These are phyloP conservation scores for Eupithecia dodoneata DNA, from an alignment of 2,888 invertebrate species.

Conservation along the genomic window DNA sequence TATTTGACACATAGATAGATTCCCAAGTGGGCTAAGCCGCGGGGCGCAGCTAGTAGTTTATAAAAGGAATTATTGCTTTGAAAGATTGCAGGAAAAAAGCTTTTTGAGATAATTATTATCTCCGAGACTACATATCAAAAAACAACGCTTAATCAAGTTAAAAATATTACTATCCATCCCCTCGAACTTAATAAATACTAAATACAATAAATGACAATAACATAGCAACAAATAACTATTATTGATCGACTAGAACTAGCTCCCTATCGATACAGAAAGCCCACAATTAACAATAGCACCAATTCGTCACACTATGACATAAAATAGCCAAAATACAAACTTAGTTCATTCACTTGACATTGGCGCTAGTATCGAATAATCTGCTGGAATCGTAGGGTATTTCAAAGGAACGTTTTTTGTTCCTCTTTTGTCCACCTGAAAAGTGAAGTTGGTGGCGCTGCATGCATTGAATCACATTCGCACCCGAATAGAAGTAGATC, in stretches of 20 bases:
- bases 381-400: neutral
- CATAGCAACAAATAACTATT: slow-evolving; percentile 34
- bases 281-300: slow-evolving; percentile 49
- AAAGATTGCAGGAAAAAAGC: no score
- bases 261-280: slow-evolving; percentile 39
- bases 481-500: slow-evolving; percentile 6
- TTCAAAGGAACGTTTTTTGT: neutral
- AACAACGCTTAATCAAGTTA: neutral
- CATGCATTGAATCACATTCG: slow-evolving; percentile 38
- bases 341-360: neutral
- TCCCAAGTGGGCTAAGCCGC: no score
- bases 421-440: neutral
- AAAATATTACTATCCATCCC: neutral
- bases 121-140: neutral
- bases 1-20: no score
- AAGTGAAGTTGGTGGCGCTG: neutral
- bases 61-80: no score
- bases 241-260: slow-evolving; percentile 47
- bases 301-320: slow-evolving; percentile 62
- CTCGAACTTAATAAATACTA: neutral
- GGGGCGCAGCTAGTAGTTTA: no score
- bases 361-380: neutral
- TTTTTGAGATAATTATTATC: neutral
- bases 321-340: slow-evolving; percentile 50
- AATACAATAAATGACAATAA: slow-evolving; percentile 30